Percentiles rank a stretch among this genome's conserved stretches.
These are phyloP conservation scores for Heliconius congener DNA, from an alignment of 1,140 invertebrate genomes.

Conservation along the genomic window DNA sequence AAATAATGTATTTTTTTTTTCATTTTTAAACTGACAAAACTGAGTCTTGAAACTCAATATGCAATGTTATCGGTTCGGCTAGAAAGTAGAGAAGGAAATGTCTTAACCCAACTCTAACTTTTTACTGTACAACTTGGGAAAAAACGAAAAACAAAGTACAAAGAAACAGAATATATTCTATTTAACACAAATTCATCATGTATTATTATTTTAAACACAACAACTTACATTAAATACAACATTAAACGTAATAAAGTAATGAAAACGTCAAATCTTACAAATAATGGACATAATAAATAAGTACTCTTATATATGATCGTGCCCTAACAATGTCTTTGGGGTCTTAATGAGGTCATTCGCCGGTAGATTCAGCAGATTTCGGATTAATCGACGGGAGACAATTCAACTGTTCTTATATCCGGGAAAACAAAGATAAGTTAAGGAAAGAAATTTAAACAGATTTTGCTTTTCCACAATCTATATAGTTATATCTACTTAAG, in stretches of 20 bases:
- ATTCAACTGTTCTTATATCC: slow-evolving; percentile 33
- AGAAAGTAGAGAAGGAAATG: no score
- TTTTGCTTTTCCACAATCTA: neutral
- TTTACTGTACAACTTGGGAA: no score
- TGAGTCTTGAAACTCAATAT: no score
- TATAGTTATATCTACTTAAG: neutral
- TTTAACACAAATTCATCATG: neutral
- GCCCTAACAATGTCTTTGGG: slow-evolving; percentile 16
- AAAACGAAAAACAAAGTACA: neutral
- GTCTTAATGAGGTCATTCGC: slow-evolving; percentile 55
- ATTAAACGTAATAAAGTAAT: neutral
- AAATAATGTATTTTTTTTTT: no score
- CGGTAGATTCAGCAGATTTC: slow-evolving; percentile 54
- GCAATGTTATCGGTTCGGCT: no score
- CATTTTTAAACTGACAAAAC: no score
- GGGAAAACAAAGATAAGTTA: slow-evolving; percentile 9
- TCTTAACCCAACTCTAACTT: no score
- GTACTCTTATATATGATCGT: neutral
- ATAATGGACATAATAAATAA: neutral
- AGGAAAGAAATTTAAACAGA: neutral
- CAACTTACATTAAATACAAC: neutral
- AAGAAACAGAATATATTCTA: neutral
- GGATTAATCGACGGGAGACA: slow-evolving; percentile 64
- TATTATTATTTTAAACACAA: neutral
- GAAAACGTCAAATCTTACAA: slow-evolving; percentile 6